Conservation (phyloP, 2,888 invertebrate species). For the Hirtodrosophila trivittata region DNA sequence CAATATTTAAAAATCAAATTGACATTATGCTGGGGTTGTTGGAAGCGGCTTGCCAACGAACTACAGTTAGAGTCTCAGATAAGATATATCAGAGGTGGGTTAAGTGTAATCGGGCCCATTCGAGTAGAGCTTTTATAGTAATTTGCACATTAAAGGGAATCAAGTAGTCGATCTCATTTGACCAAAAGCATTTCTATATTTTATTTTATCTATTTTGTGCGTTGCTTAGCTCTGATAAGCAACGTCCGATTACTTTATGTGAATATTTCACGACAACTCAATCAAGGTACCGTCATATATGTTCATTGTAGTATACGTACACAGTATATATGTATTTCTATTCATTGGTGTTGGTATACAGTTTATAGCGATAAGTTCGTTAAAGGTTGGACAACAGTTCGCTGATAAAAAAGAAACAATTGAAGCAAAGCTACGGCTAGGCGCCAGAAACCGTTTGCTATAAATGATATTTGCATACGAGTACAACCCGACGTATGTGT, state of each 20-base stretch:
- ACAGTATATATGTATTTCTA: conserved; percentile 4
- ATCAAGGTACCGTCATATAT: conserved; percentile 32
- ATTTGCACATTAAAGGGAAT: too few species aligned
- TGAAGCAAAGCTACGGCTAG: conserved; percentile 30
- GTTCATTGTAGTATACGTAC: neutral
- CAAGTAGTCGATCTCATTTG: too few species aligned
- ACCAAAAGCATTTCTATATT: too few species aligned
- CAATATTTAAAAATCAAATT: too few species aligned
- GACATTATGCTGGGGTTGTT: too few species aligned
- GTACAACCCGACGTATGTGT: conserved; percentile 45
- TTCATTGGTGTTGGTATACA: neutral
- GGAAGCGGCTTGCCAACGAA: too few species aligned
- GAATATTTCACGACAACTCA: conserved; percentile 50
- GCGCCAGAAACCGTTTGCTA: conserved; percentile 30
- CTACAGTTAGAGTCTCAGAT: too few species aligned
- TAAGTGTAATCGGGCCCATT: too few species aligned
- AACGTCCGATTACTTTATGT: conserved; percentile 38
- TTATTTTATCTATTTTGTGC: conserved; percentile 17
- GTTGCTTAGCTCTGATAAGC: conserved; percentile 48
- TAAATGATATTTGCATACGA: conserved; percentile 51
- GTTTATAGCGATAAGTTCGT: conserved; percentile 50
- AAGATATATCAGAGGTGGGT: too few species aligned
- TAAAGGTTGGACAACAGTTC: conserved; percentile 58
- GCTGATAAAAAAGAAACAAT: conserved; percentile 41
- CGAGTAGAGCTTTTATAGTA: too few species aligned